Base-by-base conservation (phyloP, 37 sponge, comb jelly and placozoan species). In the Tethya wilhelma region DNA sequence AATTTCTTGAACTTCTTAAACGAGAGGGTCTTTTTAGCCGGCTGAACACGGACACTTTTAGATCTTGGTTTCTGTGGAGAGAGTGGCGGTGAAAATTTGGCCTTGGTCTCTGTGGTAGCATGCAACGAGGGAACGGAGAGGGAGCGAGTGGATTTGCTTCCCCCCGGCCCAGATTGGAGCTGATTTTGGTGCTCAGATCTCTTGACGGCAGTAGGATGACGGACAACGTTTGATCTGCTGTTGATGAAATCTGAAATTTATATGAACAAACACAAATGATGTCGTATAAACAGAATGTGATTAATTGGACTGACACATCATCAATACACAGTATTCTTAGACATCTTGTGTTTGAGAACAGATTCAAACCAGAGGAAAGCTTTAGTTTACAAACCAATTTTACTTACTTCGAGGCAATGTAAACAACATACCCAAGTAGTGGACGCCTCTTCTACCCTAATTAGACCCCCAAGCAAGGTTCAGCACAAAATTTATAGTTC, bases 71-170 rank as follows among this genome's bases (percentile, higher is more conserved):
- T 79, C 59, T 33, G 67, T 8, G 78, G 44, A 22, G 87, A 86
- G 40, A 34, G 68, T 39, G 85, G 85, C 1, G 85, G 85, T 45
- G 78, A 63, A 39, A 59, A 63, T 41, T 68, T 76, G 46, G 63
- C 66, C 39, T 34, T 41, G 1, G 23, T 30, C 44, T 32, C 42
- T 23, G 22, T n/a, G 28, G 38, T 65, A 22, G 68, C 22, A 28
- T 74, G 78, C 2, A 87, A 75, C n/a, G 80, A 80, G 38, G 87
- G 87, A 39, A 87, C 74, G 17, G 87, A 87, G 46, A 73, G 75
- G 40, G 80, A 87, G 41, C 87, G 66, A 20, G 68, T 30, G 26
- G 59, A 56, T 34, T 38, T 73, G 56, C 49, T 66, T 55, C 33
- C 49, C n/a, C 28, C 25, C 2, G 73, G 31, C 14, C 75, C 59